A percentile compares a stretch with the other conserved stretches of the same genome.
These are phyloP conservation scores for Anastrepha obliqua DNA, from an alignment of 1,140 invertebrate species.

Conservation along the genomic window DNA sequence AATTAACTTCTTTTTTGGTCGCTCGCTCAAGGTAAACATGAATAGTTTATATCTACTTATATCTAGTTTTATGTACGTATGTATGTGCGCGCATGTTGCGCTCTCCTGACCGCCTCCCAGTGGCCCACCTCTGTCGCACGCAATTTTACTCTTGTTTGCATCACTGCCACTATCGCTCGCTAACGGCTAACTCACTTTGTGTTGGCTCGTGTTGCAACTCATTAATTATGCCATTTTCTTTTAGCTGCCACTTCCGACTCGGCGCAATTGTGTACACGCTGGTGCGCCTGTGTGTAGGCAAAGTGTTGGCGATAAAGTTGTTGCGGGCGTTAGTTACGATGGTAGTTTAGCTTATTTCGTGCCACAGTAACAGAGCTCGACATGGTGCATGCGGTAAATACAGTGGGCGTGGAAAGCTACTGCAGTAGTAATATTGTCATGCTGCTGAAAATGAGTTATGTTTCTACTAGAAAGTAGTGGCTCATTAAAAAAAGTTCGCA, in stretches of 20 bases:
- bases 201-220: constrained; percentile 48
- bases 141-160: neutral
- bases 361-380: constrained; percentile 2
- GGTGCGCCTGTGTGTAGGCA: constrained; percentile 8
- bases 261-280: neutral
- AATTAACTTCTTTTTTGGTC: constrained; percentile 51
- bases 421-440: neutral
- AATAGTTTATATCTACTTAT: constrained; percentile 40
- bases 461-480: no score
- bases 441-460: no score
- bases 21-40: constrained; percentile 40
- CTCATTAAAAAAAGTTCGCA: no score
- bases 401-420: constrained; percentile 1
- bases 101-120: neutral
- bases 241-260: constrained; percentile 36
- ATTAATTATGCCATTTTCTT: constrained; percentile 51
- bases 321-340: constrained; percentile 18
- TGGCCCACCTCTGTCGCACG: neutral
- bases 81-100: neutral
- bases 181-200: constrained; percentile 7
- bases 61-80: neutral
- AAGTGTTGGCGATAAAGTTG: constrained; percentile 35
- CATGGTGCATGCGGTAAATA: neutral
- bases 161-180: neutral
- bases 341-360: constrained; percentile 15